Percentiles rank a stretch among this genome's conserved stretches.
Conservation (phyloP, 2,888 invertebrate genomes). For the Myathropa florea region DNA sequence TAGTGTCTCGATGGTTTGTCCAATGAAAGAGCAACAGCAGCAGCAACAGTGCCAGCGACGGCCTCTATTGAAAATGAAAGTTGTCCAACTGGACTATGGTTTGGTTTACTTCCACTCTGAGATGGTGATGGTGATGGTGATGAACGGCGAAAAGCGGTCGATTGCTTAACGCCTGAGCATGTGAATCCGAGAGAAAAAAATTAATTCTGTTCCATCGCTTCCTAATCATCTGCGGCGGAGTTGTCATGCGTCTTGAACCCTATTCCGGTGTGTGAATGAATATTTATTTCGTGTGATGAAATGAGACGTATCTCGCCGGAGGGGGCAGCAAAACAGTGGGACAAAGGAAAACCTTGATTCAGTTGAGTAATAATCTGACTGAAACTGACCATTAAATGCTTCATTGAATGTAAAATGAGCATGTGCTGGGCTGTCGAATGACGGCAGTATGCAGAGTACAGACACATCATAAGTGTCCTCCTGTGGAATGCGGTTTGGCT, state of each 20-base stretch:
- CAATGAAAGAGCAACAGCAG: background rate
- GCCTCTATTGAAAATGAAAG: constrained; percentile 68
- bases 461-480: constrained; percentile 3
- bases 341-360: constrained; percentile 67
- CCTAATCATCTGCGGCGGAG: background rate
- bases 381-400: constrained; percentile 60
- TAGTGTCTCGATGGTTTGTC: constrained; percentile 30
- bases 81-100: constrained; percentile 58
- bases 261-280: background rate
- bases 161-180: constrained; percentile 48
- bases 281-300: constrained; percentile 45
- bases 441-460: background rate
- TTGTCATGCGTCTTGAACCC: background rate
- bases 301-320: constrained; percentile 12
- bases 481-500: constrained; percentile 30
- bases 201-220: constrained; percentile 31
- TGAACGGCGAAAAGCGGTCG: constrained; percentile 29
- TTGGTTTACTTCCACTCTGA: constrained; percentile 48
- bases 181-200: constrained; percentile 16
- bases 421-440: background rate
- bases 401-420: constrained; percentile 66
- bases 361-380: constrained; percentile 60
- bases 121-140: constrained; percentile 17
- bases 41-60: background rate
- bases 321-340: background rate